Conservation (phyloP, 2,888 invertebrate species). For the Apoda limacodes region DNA sequence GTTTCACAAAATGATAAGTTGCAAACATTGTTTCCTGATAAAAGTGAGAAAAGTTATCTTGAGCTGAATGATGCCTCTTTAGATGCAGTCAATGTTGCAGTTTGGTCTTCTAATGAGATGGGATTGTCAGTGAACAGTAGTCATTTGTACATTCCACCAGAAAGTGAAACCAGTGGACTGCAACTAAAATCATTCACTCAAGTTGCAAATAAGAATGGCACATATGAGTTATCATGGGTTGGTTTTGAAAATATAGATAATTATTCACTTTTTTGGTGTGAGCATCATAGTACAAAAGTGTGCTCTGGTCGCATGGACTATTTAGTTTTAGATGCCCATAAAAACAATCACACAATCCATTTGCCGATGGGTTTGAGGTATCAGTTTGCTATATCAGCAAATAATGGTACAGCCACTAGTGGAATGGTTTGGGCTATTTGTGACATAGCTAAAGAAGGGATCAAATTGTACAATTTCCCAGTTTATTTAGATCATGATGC, state of each 20-base stretch:
- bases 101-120: conserved; percentile 72
- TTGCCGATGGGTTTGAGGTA: conserved; percentile 71
- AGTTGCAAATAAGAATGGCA: conserved; percentile 77
- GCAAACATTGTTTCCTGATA: conserved; percentile 47
- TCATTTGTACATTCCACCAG: conserved; percentile 71
- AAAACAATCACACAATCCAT: conserved; percentile 69
- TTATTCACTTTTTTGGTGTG: conserved; percentile 88
- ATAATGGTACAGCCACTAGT: conserved; percentile 76
- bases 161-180: conserved; percentile 55
- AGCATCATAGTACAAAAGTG: conserved; percentile 47
- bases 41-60: conserved; percentile 71
- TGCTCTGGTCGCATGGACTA: conserved; percentile 69
- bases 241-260: conserved; percentile 67
- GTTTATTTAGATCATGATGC: conserved; percentile 42
- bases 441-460: conserved; percentile 55
- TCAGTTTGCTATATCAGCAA: conserved; percentile 87
- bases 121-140: conserved; percentile 71
- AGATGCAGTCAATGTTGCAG: conserved; percentile 56
- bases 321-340: conserved; percentile 39
- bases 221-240: conserved; percentile 71
- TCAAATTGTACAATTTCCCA: conserved; percentile 68
- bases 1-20: conserved; percentile 37
- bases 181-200: conserved; percentile 73
- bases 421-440: conserved; percentile 90
- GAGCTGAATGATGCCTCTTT: conserved; percentile 63